Base-by-base conservation (phyloP, 2,797 vertebrate species). In the Anguilla marmorata region DNA sequence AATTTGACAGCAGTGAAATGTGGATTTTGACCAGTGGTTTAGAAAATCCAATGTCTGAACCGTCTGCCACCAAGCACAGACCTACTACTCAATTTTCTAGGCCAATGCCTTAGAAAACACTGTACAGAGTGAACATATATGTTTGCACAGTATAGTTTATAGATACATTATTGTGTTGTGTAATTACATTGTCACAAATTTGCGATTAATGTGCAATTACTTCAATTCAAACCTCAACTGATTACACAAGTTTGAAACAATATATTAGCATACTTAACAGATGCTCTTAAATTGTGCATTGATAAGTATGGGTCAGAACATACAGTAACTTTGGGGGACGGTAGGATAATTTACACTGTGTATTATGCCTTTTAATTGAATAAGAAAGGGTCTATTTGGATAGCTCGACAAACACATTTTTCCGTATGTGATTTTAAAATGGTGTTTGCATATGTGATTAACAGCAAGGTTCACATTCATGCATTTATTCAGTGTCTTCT, bases 11-110 rank as follows among this genome's bases (percentile, higher is more conserved):
- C 41, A 82, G 45, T n/a, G 21, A 82, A 82, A 50, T 82, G 60
- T 56, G 33, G 56, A 24, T 58, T 63, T 85, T 85, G 30, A 41
- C 14, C 41, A 85, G 2, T 85, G 84, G 58, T 12, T 85, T 63
- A 41, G 19, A 63, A 85, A 85, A 72, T 72, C 9, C 7, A 45
- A 19, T 1, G 33, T 45, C 45, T 41, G 33, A 45, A 79, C 19
- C 14, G 2, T 79, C 74, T 37, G 74, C 45, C 33, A 79, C 33
- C 74, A 41, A 79, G 74, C 74, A 76, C 21, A 79, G 14, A 41
- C 33, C 14, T 19, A 6, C 33, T 0, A 4, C 2, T 16, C 11
- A 76, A 37, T 76, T 76, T 76, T 33, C 4, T 33, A 37, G 72
- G 33, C 33, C 33, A 14, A 37, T 76, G 72, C 72, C 11, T 33